Evolutionary conservation across 2,888 invertebrate species (phyloP).

Genomic region (Chironomus tentans): DNA sequence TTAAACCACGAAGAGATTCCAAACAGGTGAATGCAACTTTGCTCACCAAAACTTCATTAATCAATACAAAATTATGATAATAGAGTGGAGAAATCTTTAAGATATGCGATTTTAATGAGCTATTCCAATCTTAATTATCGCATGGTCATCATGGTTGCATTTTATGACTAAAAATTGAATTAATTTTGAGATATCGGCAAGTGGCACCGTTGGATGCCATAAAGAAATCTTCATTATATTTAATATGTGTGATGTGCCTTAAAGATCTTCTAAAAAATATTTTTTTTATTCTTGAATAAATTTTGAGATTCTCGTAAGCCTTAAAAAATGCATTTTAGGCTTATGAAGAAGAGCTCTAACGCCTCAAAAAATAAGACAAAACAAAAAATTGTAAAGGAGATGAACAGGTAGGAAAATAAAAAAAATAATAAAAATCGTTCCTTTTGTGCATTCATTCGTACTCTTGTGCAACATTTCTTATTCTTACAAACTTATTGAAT

Average conservation of each 20-base stretch:
- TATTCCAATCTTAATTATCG: not conserved
- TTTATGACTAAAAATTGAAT: no score
- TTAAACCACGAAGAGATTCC: not conserved
- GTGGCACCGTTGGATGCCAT: no score
- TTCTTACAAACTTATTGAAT: not conserved
- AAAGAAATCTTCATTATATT: no score
- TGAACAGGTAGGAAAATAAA: not conserved
- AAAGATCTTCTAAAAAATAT: not conserved
- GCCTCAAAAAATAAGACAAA: not conserved
- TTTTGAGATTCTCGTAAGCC: not conserved
- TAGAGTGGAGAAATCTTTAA: not conserved
- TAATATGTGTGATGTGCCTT: no score
- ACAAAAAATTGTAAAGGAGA: not conserved
- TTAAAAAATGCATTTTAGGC: not conserved
- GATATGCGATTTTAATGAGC: not conserved
- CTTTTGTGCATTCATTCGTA: not conserved
- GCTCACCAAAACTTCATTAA: not conserved
- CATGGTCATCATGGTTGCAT: not conserved
- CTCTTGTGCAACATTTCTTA: not conserved
- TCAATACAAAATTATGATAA: not conserved
- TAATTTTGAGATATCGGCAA: no score
- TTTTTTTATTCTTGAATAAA: not conserved
- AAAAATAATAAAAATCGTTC: not conserved
- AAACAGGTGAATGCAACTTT: not conserved
- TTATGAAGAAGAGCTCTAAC: not conserved